phyloP scores from a whole-genome alignment of 2,888 invertebrate genomes.

The Dromius quadrimaculatus region DNA sequence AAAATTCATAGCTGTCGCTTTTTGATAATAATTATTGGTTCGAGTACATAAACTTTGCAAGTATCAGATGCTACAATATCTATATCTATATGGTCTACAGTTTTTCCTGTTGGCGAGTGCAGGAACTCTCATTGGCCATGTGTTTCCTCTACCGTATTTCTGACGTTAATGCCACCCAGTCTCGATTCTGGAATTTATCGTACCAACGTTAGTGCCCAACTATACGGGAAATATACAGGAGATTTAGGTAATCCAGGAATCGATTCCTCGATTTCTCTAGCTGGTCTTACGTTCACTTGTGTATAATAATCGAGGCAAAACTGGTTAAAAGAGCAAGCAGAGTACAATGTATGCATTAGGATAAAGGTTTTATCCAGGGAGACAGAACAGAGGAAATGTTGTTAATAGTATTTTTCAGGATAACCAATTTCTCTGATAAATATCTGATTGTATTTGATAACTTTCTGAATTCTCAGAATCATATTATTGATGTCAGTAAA shows the following conservation, averaged over 20 bases:
- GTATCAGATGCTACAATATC: no score
- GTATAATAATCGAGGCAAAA: neutral
- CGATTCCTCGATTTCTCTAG: constrained; percentile 1
- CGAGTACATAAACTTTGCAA: no score
- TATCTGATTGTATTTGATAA: no score
- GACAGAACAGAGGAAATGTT: no score
- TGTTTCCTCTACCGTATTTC: constrained; percentile 11
- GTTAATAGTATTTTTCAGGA: no score
- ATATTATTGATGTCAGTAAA: no score
- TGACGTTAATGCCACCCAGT: constrained; percentile 11
- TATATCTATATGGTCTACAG: no score
- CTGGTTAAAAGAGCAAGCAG: neutral
- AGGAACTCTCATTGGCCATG: constrained; percentile 17
- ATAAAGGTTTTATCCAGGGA: neutral
- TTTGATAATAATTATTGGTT: no score
- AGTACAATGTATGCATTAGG: neutral
- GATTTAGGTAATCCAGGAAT: constrained; percentile 5
- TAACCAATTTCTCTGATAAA: no score
- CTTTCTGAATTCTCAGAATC: no score
- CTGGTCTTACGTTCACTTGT: neutral
- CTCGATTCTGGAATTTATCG: constrained; percentile 11
- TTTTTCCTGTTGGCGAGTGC: constrained; percentile 15
- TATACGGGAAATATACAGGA: neutral
- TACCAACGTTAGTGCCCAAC: neutral
- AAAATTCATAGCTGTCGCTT: no score